Evolutionary conservation across 2,888 invertebrate genomes (phyloP).

Genomic region (Tipula helvola): DNA sequence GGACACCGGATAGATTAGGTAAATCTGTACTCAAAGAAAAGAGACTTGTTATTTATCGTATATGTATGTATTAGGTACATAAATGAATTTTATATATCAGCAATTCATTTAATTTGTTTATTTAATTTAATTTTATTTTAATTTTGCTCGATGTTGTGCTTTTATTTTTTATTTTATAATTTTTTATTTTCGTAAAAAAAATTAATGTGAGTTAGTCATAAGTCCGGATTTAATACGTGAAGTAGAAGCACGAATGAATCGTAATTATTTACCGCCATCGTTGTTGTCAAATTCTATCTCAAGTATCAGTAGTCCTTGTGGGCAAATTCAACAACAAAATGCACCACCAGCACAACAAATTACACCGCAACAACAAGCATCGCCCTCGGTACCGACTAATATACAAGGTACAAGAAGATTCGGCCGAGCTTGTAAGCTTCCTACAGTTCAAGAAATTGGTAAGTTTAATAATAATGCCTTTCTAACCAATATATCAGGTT

Average conservation of each 20-base stretch:
- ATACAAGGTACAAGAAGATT: slow-evolving; percentile 15
- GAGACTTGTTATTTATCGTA: too few relatives aligned
- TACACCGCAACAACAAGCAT: slow-evolving; percentile 21
- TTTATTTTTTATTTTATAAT: slow-evolving; percentile 17
- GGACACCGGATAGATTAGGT: too few relatives aligned
- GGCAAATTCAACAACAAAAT: slow-evolving; percentile 28
- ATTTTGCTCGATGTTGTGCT: slow-evolving; percentile 17
- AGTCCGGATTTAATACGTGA: slow-evolving; percentile 81
- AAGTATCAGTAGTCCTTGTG: slow-evolving; percentile 12
- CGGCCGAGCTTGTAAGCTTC: slow-evolving; percentile 33
- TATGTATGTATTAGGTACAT: neutral
- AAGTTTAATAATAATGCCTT: slow-evolving; percentile 30
- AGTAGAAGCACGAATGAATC: slow-evolving; percentile 78
- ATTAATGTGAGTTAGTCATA: slow-evolving; percentile 48
- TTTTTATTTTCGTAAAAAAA: slow-evolving; percentile 7
- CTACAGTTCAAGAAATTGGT: slow-evolving; percentile 71
- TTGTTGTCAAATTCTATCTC: slow-evolving; percentile 39
- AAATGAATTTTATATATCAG: neutral
- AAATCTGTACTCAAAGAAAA: too few relatives aligned
- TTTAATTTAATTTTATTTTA: slow-evolving; percentile 21
- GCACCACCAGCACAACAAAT: slow-evolving; percentile 23
- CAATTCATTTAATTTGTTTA: slow-evolving; percentile 15
- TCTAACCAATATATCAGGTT: neutral
- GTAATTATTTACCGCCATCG: slow-evolving; percentile 63
- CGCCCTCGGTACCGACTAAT: slow-evolving; percentile 19